These are phyloP conservation scores for Porites rus DNA, from an alignment of 92 coral and sea anemone genomes.

Conservation along the genomic window DNA sequence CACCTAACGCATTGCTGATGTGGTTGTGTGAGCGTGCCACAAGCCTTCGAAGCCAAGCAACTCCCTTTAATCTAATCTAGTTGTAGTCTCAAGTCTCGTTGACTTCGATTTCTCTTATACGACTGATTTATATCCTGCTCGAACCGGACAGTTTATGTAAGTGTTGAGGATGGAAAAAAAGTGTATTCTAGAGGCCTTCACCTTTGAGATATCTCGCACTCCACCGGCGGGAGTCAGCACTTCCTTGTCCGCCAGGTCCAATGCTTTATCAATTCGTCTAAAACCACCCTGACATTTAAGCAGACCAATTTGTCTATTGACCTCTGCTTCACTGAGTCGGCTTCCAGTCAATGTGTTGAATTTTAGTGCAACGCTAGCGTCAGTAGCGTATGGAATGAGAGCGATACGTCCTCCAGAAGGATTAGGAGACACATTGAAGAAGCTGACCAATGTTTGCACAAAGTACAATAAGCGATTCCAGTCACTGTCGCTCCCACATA, in stretches of 20 bases:
- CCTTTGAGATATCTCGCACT: slow-evolving; percentile 34
- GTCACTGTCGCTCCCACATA: slow-evolving; percentile 74
- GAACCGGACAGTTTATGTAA: no score
- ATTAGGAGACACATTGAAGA: slow-evolving; percentile 64
- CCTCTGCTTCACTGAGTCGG: slow-evolving; percentile 63
- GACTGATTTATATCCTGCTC: no score
- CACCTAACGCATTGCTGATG: no score
- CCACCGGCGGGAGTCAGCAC: slow-evolving; percentile 69
- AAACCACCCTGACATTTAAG: slow-evolving; percentile 72
- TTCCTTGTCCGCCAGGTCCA: slow-evolving; percentile 75
- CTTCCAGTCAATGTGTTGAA: slow-evolving; percentile 76
- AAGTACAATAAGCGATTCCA: slow-evolving; percentile 70
- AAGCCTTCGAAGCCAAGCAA: no score
- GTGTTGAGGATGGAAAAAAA: no score
- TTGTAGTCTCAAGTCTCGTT: no score
- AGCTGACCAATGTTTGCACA: slow-evolving; percentile 64
- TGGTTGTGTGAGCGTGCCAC: no score
- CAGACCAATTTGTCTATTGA: slow-evolving; percentile 58
- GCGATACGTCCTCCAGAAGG: slow-evolving; percentile 68
- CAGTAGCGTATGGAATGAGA: slow-evolving; percentile 60
- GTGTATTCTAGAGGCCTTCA: neutral
- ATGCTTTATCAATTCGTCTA: slow-evolving; percentile 75
- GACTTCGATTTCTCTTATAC: no score
- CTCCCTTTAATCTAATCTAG: no score
- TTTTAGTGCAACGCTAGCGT: slow-evolving; percentile 64